Conservation (phyloP, 2,113 vertebrate genomes). For the Centropristis striata region DNA sequence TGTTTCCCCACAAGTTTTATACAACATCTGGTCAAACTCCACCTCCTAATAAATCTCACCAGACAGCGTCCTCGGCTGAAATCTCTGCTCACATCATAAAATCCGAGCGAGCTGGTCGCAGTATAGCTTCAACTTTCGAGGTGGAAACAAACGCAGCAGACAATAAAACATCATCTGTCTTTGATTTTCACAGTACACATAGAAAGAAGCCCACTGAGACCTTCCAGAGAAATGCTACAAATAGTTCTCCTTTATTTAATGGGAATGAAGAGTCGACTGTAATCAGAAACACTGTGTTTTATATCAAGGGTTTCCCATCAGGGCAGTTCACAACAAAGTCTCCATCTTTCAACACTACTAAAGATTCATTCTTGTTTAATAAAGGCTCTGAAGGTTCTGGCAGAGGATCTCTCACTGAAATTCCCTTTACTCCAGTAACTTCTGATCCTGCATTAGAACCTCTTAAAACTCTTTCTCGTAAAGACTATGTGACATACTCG, state of each 20-base stretch:
- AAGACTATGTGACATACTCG: constrained; percentile 11
- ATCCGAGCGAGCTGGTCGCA: constrained; percentile 9
- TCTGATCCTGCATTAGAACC: constrained; percentile 28
- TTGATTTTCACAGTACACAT: background rate
- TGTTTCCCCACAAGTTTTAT: constrained; percentile 4
- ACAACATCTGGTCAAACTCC: constrained; percentile 3
- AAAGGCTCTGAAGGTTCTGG: constrained; percentile 26
- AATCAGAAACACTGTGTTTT: constrained; percentile 23
- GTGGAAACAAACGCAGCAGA: constrained; percentile 12
- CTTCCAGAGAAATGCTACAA: constrained; percentile 14
- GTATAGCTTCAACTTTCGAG: background rate
- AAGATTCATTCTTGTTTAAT: constrained; percentile 32
- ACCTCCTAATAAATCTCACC: constrained; percentile 22
- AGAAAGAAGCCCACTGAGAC: constrained; percentile 6
- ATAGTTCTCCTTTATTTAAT: constrained; percentile 30
- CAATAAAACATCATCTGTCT: background rate
- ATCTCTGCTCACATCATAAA: constrained; percentile 23
- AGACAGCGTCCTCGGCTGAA: constrained; percentile 35
- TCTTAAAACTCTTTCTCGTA: constrained; percentile 17
- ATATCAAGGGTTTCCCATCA: constrained; percentile 30
- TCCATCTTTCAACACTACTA: constrained; percentile 42
- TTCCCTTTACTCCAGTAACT: background rate
- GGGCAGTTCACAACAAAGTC: constrained; percentile 27
- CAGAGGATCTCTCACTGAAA: constrained; percentile 18
- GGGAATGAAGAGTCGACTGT: constrained; percentile 29